Evolutionary conservation across 2,113 vertebrate species (phyloP).

Genomic region (Psammodynastes pulverulentus): DNA sequence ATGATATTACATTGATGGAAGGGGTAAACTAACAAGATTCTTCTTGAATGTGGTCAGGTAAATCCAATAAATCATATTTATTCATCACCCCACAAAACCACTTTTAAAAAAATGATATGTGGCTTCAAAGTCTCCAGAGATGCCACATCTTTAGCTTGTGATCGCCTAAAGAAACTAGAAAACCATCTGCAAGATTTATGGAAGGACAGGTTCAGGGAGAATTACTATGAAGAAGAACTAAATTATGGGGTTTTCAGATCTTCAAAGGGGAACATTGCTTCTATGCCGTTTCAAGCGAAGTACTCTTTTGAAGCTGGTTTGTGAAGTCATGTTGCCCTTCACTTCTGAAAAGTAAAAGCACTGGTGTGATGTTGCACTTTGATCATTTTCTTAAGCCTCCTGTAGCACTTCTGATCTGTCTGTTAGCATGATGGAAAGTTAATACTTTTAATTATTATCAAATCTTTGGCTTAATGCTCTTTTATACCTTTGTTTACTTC

Average conservation of each 20-base stretch:
- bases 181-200: not conserved
- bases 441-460: constrained; percentile 15
- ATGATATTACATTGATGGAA: not conserved
- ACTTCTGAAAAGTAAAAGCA: not conserved
- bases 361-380: not conserved
- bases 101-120: not conserved
- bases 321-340: not conserved
- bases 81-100: not conserved
- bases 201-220: not conserved
- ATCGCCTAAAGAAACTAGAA: not conserved
- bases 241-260: not conserved
- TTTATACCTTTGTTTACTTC: constrained; percentile 20
- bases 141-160: not conserved
- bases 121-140: not conserved
- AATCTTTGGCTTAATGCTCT: constrained; percentile 36
- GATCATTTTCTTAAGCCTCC: not conserved
- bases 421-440: not conserved
- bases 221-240: not conserved
- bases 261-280: not conserved
- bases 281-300: not conserved
- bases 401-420: not conserved
- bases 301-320: not conserved
- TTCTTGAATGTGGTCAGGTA: not conserved
- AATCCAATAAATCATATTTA: not conserved
- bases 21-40: not conserved